Percentiles rank a stretch among this genome's conserved stretches.
Conservation (phyloP, 2,797 vertebrate species). For the Rhadinocentrus ornatus region DNA sequence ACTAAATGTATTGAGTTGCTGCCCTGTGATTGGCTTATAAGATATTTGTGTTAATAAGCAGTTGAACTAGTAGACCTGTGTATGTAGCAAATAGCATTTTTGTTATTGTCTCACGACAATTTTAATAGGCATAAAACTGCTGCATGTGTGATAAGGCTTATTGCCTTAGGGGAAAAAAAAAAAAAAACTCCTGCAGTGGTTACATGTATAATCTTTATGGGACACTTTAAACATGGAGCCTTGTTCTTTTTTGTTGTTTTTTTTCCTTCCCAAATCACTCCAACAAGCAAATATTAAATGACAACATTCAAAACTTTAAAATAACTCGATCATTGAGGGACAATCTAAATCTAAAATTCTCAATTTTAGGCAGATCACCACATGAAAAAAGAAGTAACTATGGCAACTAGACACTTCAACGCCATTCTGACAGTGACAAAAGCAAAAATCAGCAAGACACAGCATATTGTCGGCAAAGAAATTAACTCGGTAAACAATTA, state of each 20-base stretch:
- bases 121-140: not conserved
- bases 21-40: no score
- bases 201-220: no score
- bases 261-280: no score
- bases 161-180: no score
- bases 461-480: conserved; percentile 3
- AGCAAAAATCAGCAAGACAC: not conserved
- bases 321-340: not conserved
- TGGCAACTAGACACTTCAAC: not conserved
- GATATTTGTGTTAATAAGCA: no score
- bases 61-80: no score
- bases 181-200: not conserved
- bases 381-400: not conserved
- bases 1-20: no score
- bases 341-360: not conserved
- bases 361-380: not conserved
- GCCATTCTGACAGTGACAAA: conserved; percentile 27
- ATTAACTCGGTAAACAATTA: conserved; percentile 49
- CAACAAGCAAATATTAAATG: no score
- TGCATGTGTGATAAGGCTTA: not conserved
- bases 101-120: not conserved
- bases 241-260: no score
- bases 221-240: no score
- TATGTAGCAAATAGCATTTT: no score
- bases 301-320: no score